Base-by-base conservation (phyloP, 2,888 invertebrate species). In the Sabatieria punctata region DNA sequence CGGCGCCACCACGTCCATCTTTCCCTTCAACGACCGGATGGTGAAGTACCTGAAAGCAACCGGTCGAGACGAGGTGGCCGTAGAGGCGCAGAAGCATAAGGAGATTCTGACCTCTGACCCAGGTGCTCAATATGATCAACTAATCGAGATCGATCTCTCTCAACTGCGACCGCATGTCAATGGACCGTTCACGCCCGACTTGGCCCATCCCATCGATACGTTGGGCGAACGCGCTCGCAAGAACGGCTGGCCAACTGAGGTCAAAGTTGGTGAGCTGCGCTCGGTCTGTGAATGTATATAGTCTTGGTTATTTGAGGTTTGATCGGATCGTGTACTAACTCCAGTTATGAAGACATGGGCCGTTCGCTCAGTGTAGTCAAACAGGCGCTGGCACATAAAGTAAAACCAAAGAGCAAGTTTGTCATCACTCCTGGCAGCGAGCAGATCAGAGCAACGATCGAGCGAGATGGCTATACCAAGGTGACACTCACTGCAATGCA, bases 291-390 rank as follows among this genome's bases (percentile, higher is more conserved):
- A 6, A 48, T 19, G 11, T 21, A 24, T 8, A 11, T 50, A 24
- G 30, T 15, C 8, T 18, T 24, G 13, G 11, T 38, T 11, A 18
- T n/a, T 47, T 22, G 54, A 69, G 91, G 93, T 38, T 76, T 97
- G 55, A 99, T 99, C 71, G 97, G 97, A 22, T 93, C 93, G 48
- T 97, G 97, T 73, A 97, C 97, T 46, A 97, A 97, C 75, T 91
- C 91, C 50, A 91, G 91, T 0, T 99, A 97, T 68, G 97, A 99
- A 67, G 97, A 99, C 65, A 97, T 97, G 95, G 85, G 88, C 43
- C 78, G 95, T 40, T 88, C 95, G 60, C 95, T 91, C 52, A 86
- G 82, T 63, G 85, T 97, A 63, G 95, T 88, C 35, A 83, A 79
- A 61, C 78, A 85, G 73, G 95, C 93, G 33, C 68, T 93, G 70